Percentiles rank a stretch among this genome's conserved stretches.
These are phyloP conservation scores for Antitype chi DNA, from an alignment of 2,888 invertebrate species.

Conservation along the genomic window DNA sequence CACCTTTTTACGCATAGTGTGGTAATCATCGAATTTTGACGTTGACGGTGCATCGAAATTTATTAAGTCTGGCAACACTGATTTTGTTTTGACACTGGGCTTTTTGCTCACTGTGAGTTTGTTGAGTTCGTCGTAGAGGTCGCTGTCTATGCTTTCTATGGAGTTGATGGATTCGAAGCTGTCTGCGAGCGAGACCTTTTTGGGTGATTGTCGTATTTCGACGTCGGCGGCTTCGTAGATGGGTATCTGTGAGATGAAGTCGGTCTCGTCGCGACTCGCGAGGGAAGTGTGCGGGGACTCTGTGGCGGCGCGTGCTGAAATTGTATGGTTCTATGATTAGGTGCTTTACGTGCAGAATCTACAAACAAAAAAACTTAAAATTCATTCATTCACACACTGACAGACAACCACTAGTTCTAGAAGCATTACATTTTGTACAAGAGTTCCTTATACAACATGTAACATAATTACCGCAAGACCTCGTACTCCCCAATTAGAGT, in stretches of 20 bases:
- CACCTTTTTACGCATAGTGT: constrained; percentile 75
- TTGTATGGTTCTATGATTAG: constrained; percentile 22
- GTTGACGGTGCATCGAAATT: constrained; percentile 85
- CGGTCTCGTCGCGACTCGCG: constrained; percentile 74
- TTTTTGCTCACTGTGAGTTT: constrained; percentile 80
- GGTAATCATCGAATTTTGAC: constrained; percentile 83
- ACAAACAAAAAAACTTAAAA: neutral
- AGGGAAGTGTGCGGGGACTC: constrained; percentile 54
- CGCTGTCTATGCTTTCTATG: constrained; percentile 83
- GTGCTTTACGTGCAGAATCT: constrained; percentile 29
- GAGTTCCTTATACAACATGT: too few species aligned
- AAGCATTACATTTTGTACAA: neutral
- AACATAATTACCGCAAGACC: too few species aligned
- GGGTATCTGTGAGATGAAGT: constrained; percentile 84
- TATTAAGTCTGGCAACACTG: constrained; percentile 84
- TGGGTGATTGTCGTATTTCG: constrained; percentile 78
- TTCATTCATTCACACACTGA: neutral
- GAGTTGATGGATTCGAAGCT: constrained; percentile 85
- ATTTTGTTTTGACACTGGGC: constrained; percentile 76
- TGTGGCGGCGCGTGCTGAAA: constrained; percentile 67
- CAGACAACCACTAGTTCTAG: neutral
- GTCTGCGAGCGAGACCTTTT: constrained; percentile 70
- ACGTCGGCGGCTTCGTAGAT: constrained; percentile 85
- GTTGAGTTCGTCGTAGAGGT: constrained; percentile 82
- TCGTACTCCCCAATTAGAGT: too few species aligned